Conservation (phyloP, 2,113 vertebrate genomes). For the Phaethon lepturus region DNA sequence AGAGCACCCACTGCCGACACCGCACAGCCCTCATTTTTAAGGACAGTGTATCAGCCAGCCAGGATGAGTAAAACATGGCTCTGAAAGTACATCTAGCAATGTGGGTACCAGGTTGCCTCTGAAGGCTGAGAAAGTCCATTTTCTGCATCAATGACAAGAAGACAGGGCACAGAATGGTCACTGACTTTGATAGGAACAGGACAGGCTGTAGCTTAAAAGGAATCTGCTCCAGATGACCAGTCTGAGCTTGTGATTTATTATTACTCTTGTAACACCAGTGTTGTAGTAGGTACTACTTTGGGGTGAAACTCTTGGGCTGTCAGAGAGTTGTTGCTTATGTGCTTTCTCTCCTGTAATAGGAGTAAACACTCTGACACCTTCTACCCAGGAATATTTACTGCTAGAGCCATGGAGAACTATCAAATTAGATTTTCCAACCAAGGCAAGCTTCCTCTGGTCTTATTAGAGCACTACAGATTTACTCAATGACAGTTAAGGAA, state of each 20-base stretch:
- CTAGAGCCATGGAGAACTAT: neutral
- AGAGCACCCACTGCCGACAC: neutral
- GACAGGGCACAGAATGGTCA: neutral
- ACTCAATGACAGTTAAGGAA: neutral
- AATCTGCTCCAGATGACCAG: constrained; percentile 23
- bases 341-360: neutral
- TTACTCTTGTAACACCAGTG: neutral
- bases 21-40: neutral
- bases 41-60: neutral
- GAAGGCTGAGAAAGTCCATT: constrained; percentile 34
- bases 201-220: constrained; percentile 6
- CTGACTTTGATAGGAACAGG: constrained; percentile 15
- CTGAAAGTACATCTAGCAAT: neutral
- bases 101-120: neutral
- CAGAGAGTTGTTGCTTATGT: neutral
- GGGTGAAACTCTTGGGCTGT: neutral
- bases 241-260: constrained; percentile 22
- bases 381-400: constrained; percentile 7
- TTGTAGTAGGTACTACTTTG: neutral
- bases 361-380: constrained; percentile 23
- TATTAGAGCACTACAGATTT: neutral
- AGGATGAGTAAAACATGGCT: neutral
- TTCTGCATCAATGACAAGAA: constrained; percentile 46
- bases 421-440: neutral
- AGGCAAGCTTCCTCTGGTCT: neutral